A percentile compares a stretch with the other conserved stretches of the same genome.
phyloP scores from a whole-genome alignment of 2,113 vertebrate species.

The Odobenus rosmarus region DNA sequence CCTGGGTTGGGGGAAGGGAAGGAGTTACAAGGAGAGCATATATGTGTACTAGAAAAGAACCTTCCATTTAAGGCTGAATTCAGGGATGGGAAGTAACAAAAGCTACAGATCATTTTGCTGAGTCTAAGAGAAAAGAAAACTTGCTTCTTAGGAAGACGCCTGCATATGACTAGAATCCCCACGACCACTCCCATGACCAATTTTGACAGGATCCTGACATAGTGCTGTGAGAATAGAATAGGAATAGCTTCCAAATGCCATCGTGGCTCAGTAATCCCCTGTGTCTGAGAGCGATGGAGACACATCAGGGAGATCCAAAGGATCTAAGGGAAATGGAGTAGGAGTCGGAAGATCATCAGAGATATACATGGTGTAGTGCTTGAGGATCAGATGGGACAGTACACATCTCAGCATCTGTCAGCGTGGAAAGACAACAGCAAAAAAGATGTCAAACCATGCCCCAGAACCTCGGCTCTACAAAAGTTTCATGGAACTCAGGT shows the following conservation, averaged over 20 bases:
- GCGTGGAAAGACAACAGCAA: not conserved
- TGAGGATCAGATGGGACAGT: not conserved
- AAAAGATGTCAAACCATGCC: not conserved
- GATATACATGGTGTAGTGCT: not conserved
- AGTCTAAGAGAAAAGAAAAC: not conserved
- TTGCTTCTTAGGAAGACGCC: not conserved
- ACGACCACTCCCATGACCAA: not conserved
- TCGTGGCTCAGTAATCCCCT: not conserved
- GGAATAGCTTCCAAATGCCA: not conserved
- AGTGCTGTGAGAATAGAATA: not conserved
- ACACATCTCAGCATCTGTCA: not conserved
- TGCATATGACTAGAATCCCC: not conserved
- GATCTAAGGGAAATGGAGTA: not conserved
- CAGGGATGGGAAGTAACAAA: not conserved
- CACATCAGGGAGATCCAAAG: fast-evolving
- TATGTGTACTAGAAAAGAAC: not conserved
- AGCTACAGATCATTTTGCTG: not conserved
- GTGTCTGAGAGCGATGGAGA: not conserved
- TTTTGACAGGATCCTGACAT: not conserved
- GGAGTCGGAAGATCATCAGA: not conserved
- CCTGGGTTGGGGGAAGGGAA: not conserved
- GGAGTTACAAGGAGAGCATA: not conserved
- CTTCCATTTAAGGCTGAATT: not conserved
- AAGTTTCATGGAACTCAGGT: not conserved
- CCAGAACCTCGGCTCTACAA: not conserved